Conservation (phyloP, 2,888 invertebrate genomes). For the Zhuqinia jingwanae region DNA sequence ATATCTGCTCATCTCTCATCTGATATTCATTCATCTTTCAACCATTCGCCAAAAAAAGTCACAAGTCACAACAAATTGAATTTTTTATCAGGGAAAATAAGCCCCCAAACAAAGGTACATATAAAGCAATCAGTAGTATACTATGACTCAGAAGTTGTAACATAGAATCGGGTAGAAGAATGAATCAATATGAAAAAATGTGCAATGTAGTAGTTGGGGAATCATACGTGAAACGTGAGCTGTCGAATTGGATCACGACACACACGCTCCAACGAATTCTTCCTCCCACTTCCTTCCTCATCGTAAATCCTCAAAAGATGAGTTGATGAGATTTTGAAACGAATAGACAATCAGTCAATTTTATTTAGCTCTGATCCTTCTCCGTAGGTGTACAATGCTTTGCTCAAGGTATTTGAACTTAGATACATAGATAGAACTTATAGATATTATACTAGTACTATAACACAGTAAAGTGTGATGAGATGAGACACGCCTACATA, state of each 20-base stretch:
- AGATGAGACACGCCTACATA: too few relatives aligned
- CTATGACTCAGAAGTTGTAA: too few relatives aligned
- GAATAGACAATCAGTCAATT: background rate
- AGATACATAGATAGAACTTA: too few relatives aligned
- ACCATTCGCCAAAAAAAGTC: background rate
- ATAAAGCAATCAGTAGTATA: too few relatives aligned
- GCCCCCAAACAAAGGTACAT: background rate
- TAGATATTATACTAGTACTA: too few relatives aligned
- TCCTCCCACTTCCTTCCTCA: too few relatives aligned
- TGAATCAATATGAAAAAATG: background rate
- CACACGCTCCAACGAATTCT: background rate
- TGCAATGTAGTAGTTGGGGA: background rate
- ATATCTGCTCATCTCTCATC: background rate
- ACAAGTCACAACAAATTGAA: slow-evolving; percentile 49
- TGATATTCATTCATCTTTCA: background rate
- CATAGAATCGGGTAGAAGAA: too few relatives aligned
- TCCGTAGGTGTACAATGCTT: too few relatives aligned
- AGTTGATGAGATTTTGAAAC: slow-evolving; percentile 28
- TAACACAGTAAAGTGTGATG: too few relatives aligned
- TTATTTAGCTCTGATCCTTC: too few relatives aligned
- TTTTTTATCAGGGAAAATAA: slow-evolving; percentile 1
- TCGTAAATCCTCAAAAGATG: slow-evolving; percentile 28
- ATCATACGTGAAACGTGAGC: background rate
- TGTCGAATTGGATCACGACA: too few relatives aligned
- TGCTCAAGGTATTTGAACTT: too few relatives aligned